Conservation (phyloP, 2,888 invertebrate genomes). For the Pilophorus perplexus region DNA sequence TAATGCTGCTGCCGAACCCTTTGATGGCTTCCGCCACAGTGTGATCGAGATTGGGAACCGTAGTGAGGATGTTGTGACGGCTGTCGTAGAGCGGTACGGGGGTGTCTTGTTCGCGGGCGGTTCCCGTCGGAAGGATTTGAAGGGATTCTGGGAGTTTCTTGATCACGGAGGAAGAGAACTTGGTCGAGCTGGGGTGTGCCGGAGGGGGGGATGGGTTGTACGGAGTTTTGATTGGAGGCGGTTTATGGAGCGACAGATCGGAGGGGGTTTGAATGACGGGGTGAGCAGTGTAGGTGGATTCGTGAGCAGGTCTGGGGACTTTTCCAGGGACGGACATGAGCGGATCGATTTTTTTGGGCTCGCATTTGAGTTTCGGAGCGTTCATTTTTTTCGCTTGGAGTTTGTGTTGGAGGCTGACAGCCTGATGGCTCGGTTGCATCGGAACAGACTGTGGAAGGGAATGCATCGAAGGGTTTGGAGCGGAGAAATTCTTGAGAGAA, state of each 20-base stretch:
- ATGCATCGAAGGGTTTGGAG: conserved; percentile 4
- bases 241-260: not conserved
- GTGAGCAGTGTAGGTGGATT: not conserved
- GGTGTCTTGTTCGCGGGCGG: conserved; percentile 2
- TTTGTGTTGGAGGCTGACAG: conserved; percentile 43
- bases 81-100: conserved; percentile 7
- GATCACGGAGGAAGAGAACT: conserved; percentile 18
- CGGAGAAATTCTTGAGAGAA: not conserved
- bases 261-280: not conserved
- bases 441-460: conserved; percentile 17
- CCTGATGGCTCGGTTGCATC: conserved; percentile 9
- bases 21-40: conserved; percentile 43
- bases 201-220: conserved; percentile 18
- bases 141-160: conserved; percentile 31
- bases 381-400: conserved; percentile 43
- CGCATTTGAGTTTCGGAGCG: conserved; percentile 20
- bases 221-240: not conserved
- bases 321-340: not conserved
- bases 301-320: conserved; percentile 2
- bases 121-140: conserved; percentile 20
- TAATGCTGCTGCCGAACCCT: conserved; percentile 44
- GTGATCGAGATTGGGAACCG: conserved; percentile 37
- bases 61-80: conserved; percentile 12
- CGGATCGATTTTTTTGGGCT: not conserved
- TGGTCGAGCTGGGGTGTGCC: not conserved